Evolutionary conservation across 2,888 invertebrate species (phyloP).

Genomic region (Leptothorax acervorum): DNA sequence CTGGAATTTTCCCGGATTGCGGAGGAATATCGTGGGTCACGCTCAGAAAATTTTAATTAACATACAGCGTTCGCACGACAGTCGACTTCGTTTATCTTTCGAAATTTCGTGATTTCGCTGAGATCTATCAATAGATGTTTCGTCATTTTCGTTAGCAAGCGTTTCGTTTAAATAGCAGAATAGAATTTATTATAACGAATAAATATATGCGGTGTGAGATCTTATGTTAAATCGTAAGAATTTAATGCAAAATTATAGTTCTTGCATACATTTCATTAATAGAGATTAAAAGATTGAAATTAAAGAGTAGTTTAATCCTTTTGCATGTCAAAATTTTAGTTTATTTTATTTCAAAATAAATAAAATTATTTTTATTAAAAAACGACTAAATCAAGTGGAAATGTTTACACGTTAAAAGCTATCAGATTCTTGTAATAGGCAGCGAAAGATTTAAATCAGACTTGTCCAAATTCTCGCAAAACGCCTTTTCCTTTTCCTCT

Average conservation of each 20-base stretch:
- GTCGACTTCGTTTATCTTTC: not conserved
- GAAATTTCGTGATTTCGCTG: not conserved
- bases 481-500: not conserved
- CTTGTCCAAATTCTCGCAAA: not conserved
- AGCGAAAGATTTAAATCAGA: not conserved
- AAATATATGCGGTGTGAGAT: not conserved
- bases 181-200: too few relatives aligned
- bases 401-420: not conserved
- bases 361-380: not conserved
- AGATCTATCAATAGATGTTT: not conserved
- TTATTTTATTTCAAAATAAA: not conserved
- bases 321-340: not conserved
- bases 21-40: not conserved
- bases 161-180: not conserved
- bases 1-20: not conserved
- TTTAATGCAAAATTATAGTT: not conserved
- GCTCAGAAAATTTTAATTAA: slow-evolving; percentile 30
- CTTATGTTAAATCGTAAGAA: not conserved
- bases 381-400: not conserved
- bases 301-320: not conserved
- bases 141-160: not conserved
- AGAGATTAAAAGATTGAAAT: not conserved
- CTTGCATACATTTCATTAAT: not conserved
- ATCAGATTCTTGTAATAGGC: not conserved
- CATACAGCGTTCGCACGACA: not conserved